Conservation (phyloP, 1,140 invertebrate genomes). For the Leguminivora glycinivorella region DNA sequence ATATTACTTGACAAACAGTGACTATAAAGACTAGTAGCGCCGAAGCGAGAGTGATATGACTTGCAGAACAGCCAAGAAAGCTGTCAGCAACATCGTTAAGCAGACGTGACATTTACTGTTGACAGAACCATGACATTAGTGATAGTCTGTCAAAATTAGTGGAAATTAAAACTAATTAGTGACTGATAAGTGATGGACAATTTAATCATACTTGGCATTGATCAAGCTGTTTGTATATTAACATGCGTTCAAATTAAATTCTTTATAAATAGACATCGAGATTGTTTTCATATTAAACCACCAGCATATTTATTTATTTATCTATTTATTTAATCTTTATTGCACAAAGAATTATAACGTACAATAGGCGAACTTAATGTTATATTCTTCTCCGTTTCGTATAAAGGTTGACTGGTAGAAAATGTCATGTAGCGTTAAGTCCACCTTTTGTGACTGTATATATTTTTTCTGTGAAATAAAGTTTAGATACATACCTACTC, state of each 20-base stretch:
- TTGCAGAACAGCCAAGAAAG: slow-evolving; percentile 1
- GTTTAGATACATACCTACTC: no score
- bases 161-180: neutral
- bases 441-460: no score
- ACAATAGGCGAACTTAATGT: no score
- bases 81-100: neutral
- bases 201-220: neutral
- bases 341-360: no score
- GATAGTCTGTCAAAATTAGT: neutral
- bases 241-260: neutral
- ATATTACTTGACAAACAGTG: neutral
- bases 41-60: slow-evolving; percentile 7
- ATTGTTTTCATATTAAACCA: no score
- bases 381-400: no score
- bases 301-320: no score
- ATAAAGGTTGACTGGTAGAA: no score
- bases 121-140: neutral
- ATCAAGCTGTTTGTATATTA: neutral
- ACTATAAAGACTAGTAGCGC: neutral
- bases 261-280: no score
- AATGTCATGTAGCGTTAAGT: no score
- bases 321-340: no score
- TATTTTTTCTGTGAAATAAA: no score
- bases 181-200: neutral
- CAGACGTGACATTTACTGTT: neutral